These are phyloP conservation scores for Sisyra terminalis DNA, from an alignment of 2,888 invertebrate genomes.

Conservation along the genomic window DNA sequence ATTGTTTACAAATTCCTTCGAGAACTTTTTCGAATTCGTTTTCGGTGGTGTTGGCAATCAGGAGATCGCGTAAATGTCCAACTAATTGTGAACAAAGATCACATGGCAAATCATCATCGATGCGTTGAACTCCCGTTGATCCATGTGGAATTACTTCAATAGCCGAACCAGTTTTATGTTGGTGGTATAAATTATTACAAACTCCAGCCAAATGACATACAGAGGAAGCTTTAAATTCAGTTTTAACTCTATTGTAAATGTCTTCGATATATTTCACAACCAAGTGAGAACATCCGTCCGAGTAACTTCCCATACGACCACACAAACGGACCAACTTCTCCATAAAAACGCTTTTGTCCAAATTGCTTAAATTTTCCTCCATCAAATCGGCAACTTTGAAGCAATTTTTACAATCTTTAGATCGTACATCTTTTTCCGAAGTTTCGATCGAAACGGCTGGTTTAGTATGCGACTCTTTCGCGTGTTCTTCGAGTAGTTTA, in stretches of 20 bases:
- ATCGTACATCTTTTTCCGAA: constrained; percentile 11
- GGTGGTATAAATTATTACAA: constrained; percentile 48
- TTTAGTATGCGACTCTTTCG: constrained; percentile 21
- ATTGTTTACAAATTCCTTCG: constrained; percentile 66
- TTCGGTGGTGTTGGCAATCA: constrained; percentile 75
- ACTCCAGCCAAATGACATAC: constrained; percentile 65
- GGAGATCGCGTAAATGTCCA: constrained; percentile 56
- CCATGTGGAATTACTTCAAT: constrained; percentile 38
- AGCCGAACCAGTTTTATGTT: constrained; percentile 39
- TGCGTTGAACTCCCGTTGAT: constrained; percentile 35
- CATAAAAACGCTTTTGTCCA: constrained; percentile 41
- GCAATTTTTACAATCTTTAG: constrained; percentile 29
- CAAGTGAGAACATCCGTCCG: constrained; percentile 64
- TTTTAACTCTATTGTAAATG: constrained; percentile 43
- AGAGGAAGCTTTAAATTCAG: constrained; percentile 42
- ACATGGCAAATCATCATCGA: constrained; percentile 57
- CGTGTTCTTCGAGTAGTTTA: constrained; percentile 37
- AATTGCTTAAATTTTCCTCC: constrained; percentile 29
- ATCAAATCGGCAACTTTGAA: constrained; percentile 29
- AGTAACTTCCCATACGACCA: constrained; percentile 50
- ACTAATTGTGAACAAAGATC: constrained; percentile 75
- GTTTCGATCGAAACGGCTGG: constrained; percentile 5
- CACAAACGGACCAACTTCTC: constrained; percentile 41
- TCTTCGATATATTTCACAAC: constrained; percentile 56
- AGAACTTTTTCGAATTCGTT: constrained; percentile 62